Base-by-base conservation (phyloP, 92 coral and sea anemone species). In the Bergia sp. region DNA sequence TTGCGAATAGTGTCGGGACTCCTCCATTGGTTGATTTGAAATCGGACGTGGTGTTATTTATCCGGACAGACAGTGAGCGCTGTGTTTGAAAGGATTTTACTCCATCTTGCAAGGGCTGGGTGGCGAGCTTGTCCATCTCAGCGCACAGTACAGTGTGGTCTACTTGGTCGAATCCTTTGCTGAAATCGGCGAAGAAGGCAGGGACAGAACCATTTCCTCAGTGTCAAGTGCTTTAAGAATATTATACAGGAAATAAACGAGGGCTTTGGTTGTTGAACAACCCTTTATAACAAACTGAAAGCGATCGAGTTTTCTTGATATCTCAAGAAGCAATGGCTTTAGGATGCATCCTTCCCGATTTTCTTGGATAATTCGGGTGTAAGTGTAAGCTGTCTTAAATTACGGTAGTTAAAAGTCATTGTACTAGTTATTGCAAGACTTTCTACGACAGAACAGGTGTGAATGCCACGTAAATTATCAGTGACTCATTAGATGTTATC, bases 1-100 rank as follows among this genome's bases (percentile, higher is more conserved):
- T 80, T 12, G 85, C 85, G 53, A 47, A 47, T 12, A 47, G 53
- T 47, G 7, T 47, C 53, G 53, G 10, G 53, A 47, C 9, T 47
- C 53, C 53, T 47, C 53, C 53, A 12, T 47, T 47, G 53, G 9
- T 47, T 23, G 64, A 5, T 23, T 79, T 79, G 20, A 37, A 79
- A 20, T 45, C 66, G 53, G 84, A 79, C 84, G 13, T 79, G 84
- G 67, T 79, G 84, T 44, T 79, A 3, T 43, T 43, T 39, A 79
- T 79, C 58, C 84, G 44, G 16, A 79, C 12, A 8, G 11, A 47
- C 53, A 7, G 53, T 47, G 53, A 47, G 29, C 12, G 53, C 11
- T 47, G 53, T 58, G 84, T 79, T 23, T 43, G 66, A 21, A 79
- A 79, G 6, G 84, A 79, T 79, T 29, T 79, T 79, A 79, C 29